Evolutionary conservation across 2,888 invertebrate genomes (phyloP), one percentile per base, ranked within the genome.

Genomic region (Euzetes globulus): DNA sequence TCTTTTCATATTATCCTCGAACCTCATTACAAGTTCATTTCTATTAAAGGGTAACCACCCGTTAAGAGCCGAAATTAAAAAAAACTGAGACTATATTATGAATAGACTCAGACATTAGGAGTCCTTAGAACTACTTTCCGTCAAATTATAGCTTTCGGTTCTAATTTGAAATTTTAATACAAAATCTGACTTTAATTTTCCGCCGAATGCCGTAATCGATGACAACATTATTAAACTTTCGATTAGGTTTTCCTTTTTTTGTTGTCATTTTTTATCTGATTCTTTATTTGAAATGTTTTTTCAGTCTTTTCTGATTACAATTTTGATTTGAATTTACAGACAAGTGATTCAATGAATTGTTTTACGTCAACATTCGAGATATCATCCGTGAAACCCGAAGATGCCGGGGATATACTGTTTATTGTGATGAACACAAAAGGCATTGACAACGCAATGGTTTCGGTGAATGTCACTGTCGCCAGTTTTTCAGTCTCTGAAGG

Each of bases 361-460:
- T 80, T 78, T 72, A 75, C 76, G 70, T 76, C 78, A 3, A 86
- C 81, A 86, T 87, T 76, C 85, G 86, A 75, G 78, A 85, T 88
- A 78, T 84, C 85, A 70, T 84, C 85, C 79, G 86, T 88, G 68
- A 85, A 85, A 29, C 74, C 77, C 73, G 83, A 84, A 50, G 87
- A 88, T 81, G 85, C 86, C 17, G 88, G 88, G 33, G 88, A 88
- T 81, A 87, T 88, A 83, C 83, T 85, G 77, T 85, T 88, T 78
- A 82, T 88, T 77, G 88, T 88, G 41, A 85, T 87, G 79, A 88
- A 88, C 72, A 82, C 86, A 52, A 85, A 85, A 79, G 88, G 88
- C 73, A 83, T 87, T 77, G 86, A 87, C 65, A 88, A 88, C 81
- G 88, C 88, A 71, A 85, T 85, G 77, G 86, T 88, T 80, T 84